Percentiles rank a stretch among this genome's conserved stretches.
phyloP scores from a whole-genome alignment of 2,113 vertebrate species.

The Trogon surrucura region DNA sequence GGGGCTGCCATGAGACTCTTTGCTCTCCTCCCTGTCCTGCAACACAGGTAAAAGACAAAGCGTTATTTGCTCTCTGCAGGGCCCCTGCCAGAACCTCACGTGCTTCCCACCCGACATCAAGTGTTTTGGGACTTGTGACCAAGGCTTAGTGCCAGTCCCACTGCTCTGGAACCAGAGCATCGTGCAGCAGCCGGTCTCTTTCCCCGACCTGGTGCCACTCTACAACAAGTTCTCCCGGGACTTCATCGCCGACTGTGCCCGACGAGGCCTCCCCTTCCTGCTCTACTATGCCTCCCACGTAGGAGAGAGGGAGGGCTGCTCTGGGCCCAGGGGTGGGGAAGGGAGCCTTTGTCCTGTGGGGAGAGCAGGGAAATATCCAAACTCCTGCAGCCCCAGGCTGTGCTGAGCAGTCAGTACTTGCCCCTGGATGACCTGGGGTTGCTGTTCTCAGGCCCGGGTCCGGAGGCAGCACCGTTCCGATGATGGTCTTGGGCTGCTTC shows the following conservation, averaged over 20 bases:
- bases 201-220: constrained; percentile 81
- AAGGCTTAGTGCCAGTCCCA: constrained; percentile 80
- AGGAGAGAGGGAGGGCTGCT: not conserved
- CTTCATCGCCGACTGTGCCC: constrained; percentile 82
- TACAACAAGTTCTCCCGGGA: constrained; percentile 82
- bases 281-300: constrained; percentile 95
- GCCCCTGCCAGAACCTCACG: constrained; percentile 91
- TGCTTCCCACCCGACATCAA: constrained; percentile 89
- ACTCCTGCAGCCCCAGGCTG: not conserved
- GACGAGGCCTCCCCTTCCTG: constrained; percentile 84
- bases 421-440: not conserved
- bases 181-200: constrained; percentile 85
- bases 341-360: not conserved
- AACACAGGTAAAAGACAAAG: not conserved
- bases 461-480: not conserved
- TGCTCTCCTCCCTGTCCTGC: not conserved
- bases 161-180: constrained; percentile 82
- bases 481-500: not conserved
- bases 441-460: rapidly evolving
- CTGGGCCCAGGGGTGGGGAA: not conserved
- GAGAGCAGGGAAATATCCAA: not conserved
- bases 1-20: not conserved
- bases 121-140: constrained; percentile 87
- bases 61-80: constrained; percentile 65
- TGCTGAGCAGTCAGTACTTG: not conserved